Base-by-base conservation (phyloP, 1,140 invertebrate species). In the Marisa cornuarietis region DNA sequence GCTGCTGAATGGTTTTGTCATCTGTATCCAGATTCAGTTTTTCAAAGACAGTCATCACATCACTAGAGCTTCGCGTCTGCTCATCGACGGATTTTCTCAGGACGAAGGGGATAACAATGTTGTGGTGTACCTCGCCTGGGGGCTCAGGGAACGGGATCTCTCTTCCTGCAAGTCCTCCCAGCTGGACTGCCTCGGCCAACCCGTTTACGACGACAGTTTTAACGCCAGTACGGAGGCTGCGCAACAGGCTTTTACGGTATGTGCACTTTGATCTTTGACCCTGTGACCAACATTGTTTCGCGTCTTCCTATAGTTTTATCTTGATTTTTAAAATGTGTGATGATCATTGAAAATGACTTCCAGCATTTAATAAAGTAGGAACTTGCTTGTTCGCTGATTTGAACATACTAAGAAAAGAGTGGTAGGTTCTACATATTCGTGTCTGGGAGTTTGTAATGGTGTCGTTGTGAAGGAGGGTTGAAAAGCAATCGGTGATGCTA, bases 61-160 rank as follows among this genome's bases (percentile, higher is more conserved):
- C 49, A 16, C 62, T 51, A 68, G 31, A 49, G 79, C 79, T 49
- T 58, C 61, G n/a, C 42, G 54, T 11, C 65, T 54, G 18, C 63
- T 26, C 26, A 69, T 22, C 22, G 22, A 76, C 63, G 65, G 63
- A 26, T 80, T 80, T 26, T 61, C 54, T 11, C 49, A 72, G 31
- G 69, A 58, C 54, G 72, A 75, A 5, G 22, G n/a, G 63, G 79
- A 80, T 20, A 24, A 22, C 4, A 61, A 31, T 54, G 69, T 80
- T 49, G 14, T 16, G 22, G 14, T 80, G 42, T 80, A 79, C 65
- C 71, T 87, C 61, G 83, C 82, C 13, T 87, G 86, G 86, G 86
- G 86, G n/a, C 78, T 87, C 9, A 80, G 76, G 66, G 79, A 85
- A 58, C 82, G 81, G 61, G 84, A 87, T 66, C 75, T 86, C 69